Conservation (phyloP, 2,113 vertebrate species). For the Tichodroma muraria region DNA sequence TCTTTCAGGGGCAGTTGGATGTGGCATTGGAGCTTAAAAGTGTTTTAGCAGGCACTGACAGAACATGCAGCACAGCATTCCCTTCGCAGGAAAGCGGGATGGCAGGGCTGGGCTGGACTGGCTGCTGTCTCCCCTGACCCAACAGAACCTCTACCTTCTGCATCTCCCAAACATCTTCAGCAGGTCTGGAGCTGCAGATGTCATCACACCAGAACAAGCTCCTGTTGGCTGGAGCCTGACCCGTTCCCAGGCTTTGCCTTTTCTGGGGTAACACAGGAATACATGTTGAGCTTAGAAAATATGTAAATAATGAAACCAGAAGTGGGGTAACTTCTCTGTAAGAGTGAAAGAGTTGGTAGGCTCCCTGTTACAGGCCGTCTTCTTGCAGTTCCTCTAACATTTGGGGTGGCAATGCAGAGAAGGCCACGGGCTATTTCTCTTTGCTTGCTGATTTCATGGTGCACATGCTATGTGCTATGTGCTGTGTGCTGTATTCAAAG, state of each 20-base stretch:
- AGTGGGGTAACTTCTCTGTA: not conserved
- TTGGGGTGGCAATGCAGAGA: not conserved
- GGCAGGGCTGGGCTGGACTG: not conserved
- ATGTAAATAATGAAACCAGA: not conserved
- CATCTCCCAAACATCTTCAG: not conserved
- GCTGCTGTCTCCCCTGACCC: not conserved
- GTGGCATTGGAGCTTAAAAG: not conserved
- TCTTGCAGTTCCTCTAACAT: not conserved
- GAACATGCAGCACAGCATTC: not conserved
- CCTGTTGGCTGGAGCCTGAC: not conserved
- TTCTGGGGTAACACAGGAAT: not conserved
- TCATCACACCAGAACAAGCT: not conserved
- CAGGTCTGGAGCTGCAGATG: not conserved
- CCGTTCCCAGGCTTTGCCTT: not conserved
- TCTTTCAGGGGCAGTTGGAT: not conserved
- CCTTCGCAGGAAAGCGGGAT: not conserved
- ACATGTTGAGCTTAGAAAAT: not conserved
- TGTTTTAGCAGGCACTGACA: not conserved
- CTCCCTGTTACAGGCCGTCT: not conserved
- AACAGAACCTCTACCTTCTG: not conserved
- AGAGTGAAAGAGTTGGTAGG: not conserved
- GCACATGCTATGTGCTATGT: accelerated
- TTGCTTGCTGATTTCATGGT: not conserved
- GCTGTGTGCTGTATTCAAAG: not conserved
- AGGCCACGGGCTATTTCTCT: not conserved